phyloP scores from a whole-genome alignment of 2,888 invertebrate species.

The Philereme transversata region DNA sequence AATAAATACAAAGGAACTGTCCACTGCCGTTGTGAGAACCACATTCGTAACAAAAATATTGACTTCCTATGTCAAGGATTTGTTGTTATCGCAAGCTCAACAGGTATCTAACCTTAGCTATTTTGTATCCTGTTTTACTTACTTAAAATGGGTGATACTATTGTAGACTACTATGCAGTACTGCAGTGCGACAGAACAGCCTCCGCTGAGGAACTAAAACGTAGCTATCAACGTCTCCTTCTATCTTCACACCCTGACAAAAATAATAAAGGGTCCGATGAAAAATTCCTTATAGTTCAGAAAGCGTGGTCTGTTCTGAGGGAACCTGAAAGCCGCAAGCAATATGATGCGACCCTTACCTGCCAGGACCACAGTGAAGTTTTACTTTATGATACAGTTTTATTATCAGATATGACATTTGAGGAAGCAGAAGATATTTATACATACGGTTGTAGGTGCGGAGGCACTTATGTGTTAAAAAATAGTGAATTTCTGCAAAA shows the following conservation, averaged over 20 bases:
- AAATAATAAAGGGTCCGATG: slow-evolving; percentile 47
- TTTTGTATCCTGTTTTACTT: not conserved
- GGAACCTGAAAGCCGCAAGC: slow-evolving; percentile 83
- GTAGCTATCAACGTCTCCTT: slow-evolving; percentile 84
- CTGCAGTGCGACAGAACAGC: slow-evolving; percentile 82
- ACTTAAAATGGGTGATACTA: slow-evolving; percentile 38
- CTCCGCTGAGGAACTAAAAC: slow-evolving; percentile 84
- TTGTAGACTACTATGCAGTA: slow-evolving; percentile 80
- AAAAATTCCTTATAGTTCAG: slow-evolving; percentile 77
- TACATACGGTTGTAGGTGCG: slow-evolving; percentile 88
- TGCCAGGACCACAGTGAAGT: slow-evolving; percentile 83
- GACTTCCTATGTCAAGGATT: not conserved
- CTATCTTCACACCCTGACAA: slow-evolving; percentile 87
- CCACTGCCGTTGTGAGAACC: too few relatives aligned
- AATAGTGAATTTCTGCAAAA: slow-evolving; percentile 39
- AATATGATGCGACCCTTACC: slow-evolving; percentile 86
- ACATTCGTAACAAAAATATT: not conserved
- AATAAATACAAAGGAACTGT: too few relatives aligned
- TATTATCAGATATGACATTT: slow-evolving; percentile 72
- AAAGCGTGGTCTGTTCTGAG: slow-evolving; percentile 89
- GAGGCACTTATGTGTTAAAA: slow-evolving; percentile 83
- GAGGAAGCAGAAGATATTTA: slow-evolving; percentile 60
- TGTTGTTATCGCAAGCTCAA: not conserved
- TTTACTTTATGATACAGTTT: slow-evolving; percentile 85
- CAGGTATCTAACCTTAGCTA: slow-evolving; percentile 13